Percentiles rank a stretch among this genome's conserved stretches.
Conservation (phyloP, 1,140 invertebrate species). For the Ips typographus region DNA sequence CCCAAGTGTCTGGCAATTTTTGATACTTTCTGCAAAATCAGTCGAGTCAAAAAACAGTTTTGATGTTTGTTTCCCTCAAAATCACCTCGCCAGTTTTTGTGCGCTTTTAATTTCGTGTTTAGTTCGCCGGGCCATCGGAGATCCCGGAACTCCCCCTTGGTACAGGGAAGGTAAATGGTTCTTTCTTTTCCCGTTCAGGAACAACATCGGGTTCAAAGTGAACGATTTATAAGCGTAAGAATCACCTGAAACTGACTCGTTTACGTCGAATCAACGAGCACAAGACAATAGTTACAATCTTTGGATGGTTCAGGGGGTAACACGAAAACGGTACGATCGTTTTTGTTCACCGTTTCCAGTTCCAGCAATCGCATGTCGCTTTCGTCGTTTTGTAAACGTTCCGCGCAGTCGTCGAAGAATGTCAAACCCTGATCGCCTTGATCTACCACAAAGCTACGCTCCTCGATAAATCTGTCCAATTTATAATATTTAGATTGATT, state of each 20-base stretch:
- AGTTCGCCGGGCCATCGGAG: conserved; percentile 87
- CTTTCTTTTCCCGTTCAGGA: conserved; percentile 53
- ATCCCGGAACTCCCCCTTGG: conserved; percentile 68
- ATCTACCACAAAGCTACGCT: conserved; percentile 96
- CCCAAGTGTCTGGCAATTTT: conserved; percentile 78
- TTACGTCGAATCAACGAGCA: too few relatives aligned
- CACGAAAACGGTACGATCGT: conserved; percentile 93
- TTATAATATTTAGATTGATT: neutral
- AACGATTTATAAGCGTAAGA: conserved; percentile 59
- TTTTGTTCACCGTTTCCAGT: conserved; percentile 55
- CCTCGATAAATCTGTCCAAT: conserved; percentile 82
- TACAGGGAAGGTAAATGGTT: conserved; percentile 52
- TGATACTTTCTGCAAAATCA: conserved; percentile 47
- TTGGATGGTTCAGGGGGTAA: conserved; percentile 83
- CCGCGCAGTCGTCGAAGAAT: conserved; percentile 98
- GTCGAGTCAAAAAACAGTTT: conserved; percentile 1
- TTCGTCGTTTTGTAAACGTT: conserved; percentile 68
- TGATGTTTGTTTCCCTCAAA: too few relatives aligned
- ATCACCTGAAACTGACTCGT: conserved; percentile 16
- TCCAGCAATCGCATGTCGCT: conserved; percentile 47
- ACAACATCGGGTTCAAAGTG: conserved; percentile 57
- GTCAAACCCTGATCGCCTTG: conserved; percentile 84
- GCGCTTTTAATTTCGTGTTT: conserved; percentile 93
- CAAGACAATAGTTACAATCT: conserved; percentile 21
- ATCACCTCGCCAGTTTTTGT: conserved; percentile 74